Evolutionary conservation across 2,888 invertebrate genomes (phyloP).

Genomic region (Acrocyrtus sp.): DNA sequence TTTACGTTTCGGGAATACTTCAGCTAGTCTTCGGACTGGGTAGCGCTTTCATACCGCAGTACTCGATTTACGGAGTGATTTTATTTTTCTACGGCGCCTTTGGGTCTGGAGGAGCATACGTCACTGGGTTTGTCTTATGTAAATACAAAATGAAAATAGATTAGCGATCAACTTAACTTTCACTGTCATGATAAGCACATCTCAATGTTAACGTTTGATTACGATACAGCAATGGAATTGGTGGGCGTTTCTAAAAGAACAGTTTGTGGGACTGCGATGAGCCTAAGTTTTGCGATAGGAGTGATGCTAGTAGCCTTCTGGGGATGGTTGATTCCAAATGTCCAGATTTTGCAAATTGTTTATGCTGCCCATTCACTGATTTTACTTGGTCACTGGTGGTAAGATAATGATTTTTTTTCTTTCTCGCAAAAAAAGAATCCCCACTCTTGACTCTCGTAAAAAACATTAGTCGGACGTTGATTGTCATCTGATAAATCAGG

Average conservation of each 20-base stretch:
- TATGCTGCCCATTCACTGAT: slow-evolving; percentile 82
- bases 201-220: no score
- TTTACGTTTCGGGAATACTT: slow-evolving; percentile 24
- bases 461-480: background rate
- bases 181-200: no score
- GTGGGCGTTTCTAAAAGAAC: slow-evolving; percentile 20
- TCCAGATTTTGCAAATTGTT: slow-evolving; percentile 75
- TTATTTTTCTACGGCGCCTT: slow-evolving; percentile 33
- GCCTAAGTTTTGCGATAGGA: slow-evolving; percentile 24
- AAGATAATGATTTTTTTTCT: no score
- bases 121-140: slow-evolving; percentile 69
- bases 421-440: background rate
- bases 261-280: slow-evolving; percentile 56
- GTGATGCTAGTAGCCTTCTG: slow-evolving; percentile 28
- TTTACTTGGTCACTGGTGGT: slow-evolving; percentile 78
- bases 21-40: slow-evolving; percentile 29
- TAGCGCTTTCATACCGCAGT: slow-evolving; percentile 22
- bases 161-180: no score
- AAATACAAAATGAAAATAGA: no score
- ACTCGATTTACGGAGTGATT: slow-evolving; percentile 2
- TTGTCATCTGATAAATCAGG: slow-evolving; percentile 69
- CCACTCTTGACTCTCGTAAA: background rate
- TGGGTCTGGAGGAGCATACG: slow-evolving; percentile 28
- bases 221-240: slow-evolving; percentile 68
- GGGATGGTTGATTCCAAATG: slow-evolving; percentile 71